These are phyloP conservation scores for Eulemur rufifrons DNA, from an alignment of 2,113 vertebrate genomes.

Conservation along the genomic window DNA sequence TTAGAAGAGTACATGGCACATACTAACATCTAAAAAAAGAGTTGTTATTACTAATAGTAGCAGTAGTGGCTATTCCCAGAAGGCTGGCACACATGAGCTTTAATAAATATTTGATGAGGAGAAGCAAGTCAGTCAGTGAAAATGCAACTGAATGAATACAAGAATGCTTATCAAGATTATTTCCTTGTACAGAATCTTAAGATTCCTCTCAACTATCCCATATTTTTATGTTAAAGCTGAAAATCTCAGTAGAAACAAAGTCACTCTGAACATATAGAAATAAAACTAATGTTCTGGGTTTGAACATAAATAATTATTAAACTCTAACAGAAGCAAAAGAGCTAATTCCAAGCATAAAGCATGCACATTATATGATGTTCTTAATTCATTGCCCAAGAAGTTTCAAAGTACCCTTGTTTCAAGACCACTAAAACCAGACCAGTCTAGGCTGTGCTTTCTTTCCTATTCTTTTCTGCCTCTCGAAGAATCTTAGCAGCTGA, in stretches of 20 bases:
- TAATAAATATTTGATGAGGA: slow-evolving; percentile 8
- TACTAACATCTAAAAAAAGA: background rate
- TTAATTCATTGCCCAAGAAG: background rate
- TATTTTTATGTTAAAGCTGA: slow-evolving; percentile 32
- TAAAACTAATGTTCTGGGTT: background rate
- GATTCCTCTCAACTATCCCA: background rate
- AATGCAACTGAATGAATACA: background rate
- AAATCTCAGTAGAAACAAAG: slow-evolving; percentile 6
- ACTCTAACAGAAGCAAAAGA: background rate
- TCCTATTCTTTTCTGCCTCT: background rate
- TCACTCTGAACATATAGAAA: background rate
- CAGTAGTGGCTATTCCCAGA: background rate
- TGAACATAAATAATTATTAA: slow-evolving; percentile 24
- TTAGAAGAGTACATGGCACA: background rate
- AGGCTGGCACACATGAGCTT: background rate
- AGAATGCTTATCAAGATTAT: background rate
- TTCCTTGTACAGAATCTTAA: background rate
- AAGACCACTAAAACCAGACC: background rate
- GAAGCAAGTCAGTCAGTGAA: slow-evolving; percentile 1
- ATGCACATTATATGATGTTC: background rate
- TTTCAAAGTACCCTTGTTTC: background rate
- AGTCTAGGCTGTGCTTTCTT: background rate
- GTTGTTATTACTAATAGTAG: background rate
- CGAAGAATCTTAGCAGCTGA: background rate
- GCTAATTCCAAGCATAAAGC: background rate